phyloP scores from a whole-genome alignment of 2,888 invertebrate genomes.

The Cheilosia vernalis region DNA sequence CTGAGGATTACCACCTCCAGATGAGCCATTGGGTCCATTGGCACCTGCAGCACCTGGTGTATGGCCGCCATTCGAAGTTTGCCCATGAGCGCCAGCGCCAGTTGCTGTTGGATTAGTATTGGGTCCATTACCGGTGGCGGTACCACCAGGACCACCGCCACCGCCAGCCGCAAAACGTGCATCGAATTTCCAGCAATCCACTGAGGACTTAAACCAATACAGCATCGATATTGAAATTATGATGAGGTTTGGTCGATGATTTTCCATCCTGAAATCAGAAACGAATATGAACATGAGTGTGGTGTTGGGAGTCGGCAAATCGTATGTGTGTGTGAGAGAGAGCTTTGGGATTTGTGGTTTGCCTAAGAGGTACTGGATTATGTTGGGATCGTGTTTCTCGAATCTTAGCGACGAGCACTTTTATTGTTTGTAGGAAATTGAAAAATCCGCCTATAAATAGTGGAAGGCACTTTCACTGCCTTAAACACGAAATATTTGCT shows the following conservation, averaged over 20 bases:
- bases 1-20: slow-evolving; percentile 76
- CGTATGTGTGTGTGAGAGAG: neutral
- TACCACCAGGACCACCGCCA: slow-evolving; percentile 76
- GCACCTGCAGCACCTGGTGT: slow-evolving; percentile 70
- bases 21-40: slow-evolving; percentile 76
- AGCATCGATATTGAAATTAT: slow-evolving; percentile 82
- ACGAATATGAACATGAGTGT: neutral
- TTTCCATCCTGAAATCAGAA: slow-evolving; percentile 78
- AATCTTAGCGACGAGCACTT: neutral
- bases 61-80: slow-evolving; percentile 70
- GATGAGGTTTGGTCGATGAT: slow-evolving; percentile 80
- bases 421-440: neutral
- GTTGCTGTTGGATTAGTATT: slow-evolving; percentile 55
- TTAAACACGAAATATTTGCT: no score
- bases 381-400: neutral
- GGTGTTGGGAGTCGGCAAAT: neutral
- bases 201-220: slow-evolving; percentile 80
- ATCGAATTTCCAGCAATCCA: slow-evolving; percentile 83
- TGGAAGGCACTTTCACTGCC: no score
- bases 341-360: neutral
- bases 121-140: slow-evolving; percentile 40
- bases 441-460: neutral
- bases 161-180: slow-evolving; percentile 77
- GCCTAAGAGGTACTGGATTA: slow-evolving; percentile 5
- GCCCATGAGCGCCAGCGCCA: slow-evolving; percentile 71